Percentiles rank a stretch among this genome's conserved stretches.
phyloP scores from a whole-genome alignment of 2,888 invertebrate species.

The Toxonevra muliebris region DNA sequence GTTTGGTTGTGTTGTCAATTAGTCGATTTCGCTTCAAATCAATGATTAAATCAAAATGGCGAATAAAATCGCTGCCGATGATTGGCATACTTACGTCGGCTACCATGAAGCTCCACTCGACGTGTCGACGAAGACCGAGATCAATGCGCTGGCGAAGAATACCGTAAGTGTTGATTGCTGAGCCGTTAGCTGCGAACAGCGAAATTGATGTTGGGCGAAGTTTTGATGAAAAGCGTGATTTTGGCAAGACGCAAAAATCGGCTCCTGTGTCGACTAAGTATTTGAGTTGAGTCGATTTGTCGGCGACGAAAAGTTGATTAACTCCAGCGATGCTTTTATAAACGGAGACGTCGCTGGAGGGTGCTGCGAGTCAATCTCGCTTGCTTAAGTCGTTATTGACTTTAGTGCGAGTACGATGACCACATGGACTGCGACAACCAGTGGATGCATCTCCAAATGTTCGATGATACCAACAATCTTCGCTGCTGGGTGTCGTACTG shows the following conservation, averaged over 20 bases:
- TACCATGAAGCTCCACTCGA: too few relatives aligned
- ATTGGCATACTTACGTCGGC: too few relatives aligned
- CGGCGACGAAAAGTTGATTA: not conserved
- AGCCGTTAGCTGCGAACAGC: not conserved
- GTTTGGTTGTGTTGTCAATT: too few relatives aligned
- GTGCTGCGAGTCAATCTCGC: not conserved
- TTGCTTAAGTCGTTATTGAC: not conserved
- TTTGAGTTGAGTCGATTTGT: not conserved
- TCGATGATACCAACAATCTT: not conserved
- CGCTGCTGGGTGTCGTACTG: not conserved
- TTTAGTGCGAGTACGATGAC: not conserved
- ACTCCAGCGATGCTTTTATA: not conserved
- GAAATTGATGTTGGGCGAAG: not conserved
- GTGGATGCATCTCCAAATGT: not conserved
- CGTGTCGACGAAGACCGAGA: constrained; percentile 27
- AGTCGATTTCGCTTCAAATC: too few relatives aligned
- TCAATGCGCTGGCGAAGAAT: constrained; percentile 20
- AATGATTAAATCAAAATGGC: not conserved
- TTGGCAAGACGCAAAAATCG: constrained; percentile 8
- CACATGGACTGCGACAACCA: not conserved
- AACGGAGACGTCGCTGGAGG: too few relatives aligned
- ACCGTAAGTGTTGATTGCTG: not conserved
- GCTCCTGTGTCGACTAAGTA: constrained; percentile 6
- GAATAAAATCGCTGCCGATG: constrained; percentile 8
- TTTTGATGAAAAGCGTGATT: not conserved